Evolutionary conservation across 2,888 invertebrate genomes (phyloP).

Genomic region (Hypomecis atomaria): DNA sequence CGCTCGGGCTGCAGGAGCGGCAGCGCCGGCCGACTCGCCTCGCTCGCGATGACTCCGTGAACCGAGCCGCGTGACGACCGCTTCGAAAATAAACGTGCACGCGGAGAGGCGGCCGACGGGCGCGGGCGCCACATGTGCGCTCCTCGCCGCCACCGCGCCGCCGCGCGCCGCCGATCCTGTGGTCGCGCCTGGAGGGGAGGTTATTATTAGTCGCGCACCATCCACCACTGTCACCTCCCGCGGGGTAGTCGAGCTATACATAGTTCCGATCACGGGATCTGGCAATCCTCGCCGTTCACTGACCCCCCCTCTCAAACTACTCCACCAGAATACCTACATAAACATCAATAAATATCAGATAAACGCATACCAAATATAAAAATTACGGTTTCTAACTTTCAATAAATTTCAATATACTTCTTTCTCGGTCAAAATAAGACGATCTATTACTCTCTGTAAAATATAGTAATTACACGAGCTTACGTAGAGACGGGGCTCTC

Average conservation of each 20-base stretch:
- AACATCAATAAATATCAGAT: slow-evolving; percentile 35
- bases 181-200: slow-evolving; percentile 81
- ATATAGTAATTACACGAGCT: slow-evolving; percentile 10
- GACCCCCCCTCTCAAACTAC: slow-evolving; percentile 76
- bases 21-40: slow-evolving; percentile 51
- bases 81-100: slow-evolving; percentile 80
- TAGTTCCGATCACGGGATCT: slow-evolving; percentile 79
- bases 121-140: slow-evolving; percentile 78
- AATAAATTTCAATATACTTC: slow-evolving; percentile 1
- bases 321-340: slow-evolving; percentile 49
- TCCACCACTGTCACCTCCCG: slow-evolving; percentile 85
- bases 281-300: slow-evolving; percentile 80
- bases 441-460: background rate
- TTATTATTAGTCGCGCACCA: slow-evolving; percentile 82
- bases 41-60: slow-evolving; percentile 69
- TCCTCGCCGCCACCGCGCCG: slow-evolving; percentile 46
- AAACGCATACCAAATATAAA: slow-evolving; percentile 33
- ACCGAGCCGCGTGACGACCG: slow-evolving; percentile 82
- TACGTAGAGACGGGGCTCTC: slow-evolving; percentile 1
- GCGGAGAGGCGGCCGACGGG: slow-evolving; percentile 60
- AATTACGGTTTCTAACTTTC: slow-evolving; percentile 10
- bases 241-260: slow-evolving; percentile 82
- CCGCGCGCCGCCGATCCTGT: slow-evolving; percentile 56
- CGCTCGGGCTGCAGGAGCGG: slow-evolving; percentile 62
- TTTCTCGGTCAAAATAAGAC: slow-evolving; percentile 10